Base-by-base conservation (phyloP, 64 coral and sea anemone species). In the Anthopleura sola region DNA sequence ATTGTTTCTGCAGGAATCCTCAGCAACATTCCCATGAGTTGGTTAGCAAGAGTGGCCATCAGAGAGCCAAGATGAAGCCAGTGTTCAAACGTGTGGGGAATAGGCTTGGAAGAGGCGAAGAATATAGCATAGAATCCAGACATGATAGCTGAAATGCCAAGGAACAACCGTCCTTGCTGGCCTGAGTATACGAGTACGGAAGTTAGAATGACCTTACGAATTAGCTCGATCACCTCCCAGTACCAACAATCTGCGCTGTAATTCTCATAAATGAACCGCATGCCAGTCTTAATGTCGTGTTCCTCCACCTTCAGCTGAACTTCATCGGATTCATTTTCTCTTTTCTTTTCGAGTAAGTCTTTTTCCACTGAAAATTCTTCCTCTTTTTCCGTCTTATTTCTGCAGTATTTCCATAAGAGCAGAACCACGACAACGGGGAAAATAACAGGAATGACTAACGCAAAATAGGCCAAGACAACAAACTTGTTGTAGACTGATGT, bases 211-310 rank as follows among this genome's bases (percentile, higher is more conserved):
- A 92, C 66, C 36, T 92, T 92, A n/a, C 90, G 90, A n/a, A 50
- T 36, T 5, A 82, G 51, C 79, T 92, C 90, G 15, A 92, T 83
- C 10, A 92, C 49, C 49, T 92, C 85, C 90, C 90, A 92, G 78
- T 51, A 92, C 90, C 90, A 92, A 44, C 90, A 92, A 44, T 69
- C 60, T 2, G 71, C 37, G 4, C 32, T 24, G 28, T 68, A 68
- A 37, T 68, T 85, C 37, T 85, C 83, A 21, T 85, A 85, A 37
- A 85, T 55, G 83, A 85, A 85, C n/a, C 83, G 8, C 5, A 85
- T 26, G 1, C 83, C 83, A 55, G 20, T 23, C 13, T 49, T 19
- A 7, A 85, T 32, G 15, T 49, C 47, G 17, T 36, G 15, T 2
- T n/a, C n/a, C 17, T 64, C 26, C 31, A 55, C 55, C 32, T 23